Conservation (phyloP, 2,888 invertebrate species). For the Oithona nana region DNA sequence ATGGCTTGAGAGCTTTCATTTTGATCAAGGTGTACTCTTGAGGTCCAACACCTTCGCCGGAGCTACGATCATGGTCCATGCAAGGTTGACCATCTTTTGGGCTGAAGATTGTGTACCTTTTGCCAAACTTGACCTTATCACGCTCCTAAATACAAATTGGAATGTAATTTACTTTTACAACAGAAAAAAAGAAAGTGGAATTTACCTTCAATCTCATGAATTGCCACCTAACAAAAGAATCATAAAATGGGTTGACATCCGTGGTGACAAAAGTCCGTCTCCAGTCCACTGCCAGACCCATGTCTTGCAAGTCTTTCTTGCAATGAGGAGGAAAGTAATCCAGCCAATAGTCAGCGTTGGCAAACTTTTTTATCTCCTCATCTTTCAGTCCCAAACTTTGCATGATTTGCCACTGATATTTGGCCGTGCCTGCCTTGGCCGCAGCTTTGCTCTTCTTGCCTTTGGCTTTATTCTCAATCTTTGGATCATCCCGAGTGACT, state of each 20-base stretch:
- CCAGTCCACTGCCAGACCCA: slow-evolving; percentile 66
- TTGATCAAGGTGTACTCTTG: slow-evolving; percentile 96
- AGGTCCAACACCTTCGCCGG: slow-evolving; percentile 92
- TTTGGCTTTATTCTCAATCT: slow-evolving; percentile 65
- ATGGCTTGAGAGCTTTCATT: slow-evolving; percentile 43
- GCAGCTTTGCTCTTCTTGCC: slow-evolving; percentile 90
- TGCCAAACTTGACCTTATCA: slow-evolving; percentile 87
- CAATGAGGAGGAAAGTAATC: slow-evolving; percentile 86
- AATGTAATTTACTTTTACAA: background rate
- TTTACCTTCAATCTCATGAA: slow-evolving; percentile 59
- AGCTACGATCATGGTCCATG: slow-evolving; percentile 95
- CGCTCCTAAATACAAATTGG: slow-evolving; percentile 41
- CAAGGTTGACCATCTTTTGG: slow-evolving; percentile 81
- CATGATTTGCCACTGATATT: slow-evolving; percentile 99
- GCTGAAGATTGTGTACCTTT: slow-evolving; percentile 35
- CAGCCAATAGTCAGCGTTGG: slow-evolving; percentile 80
- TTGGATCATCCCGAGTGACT: slow-evolving; percentile 31
- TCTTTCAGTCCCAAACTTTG: slow-evolving; percentile 66
- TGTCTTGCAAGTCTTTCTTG: slow-evolving; percentile 24
- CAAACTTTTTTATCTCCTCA: slow-evolving; percentile 80
- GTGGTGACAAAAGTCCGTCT: slow-evolving; percentile 94
- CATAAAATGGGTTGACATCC: slow-evolving; percentile 89
- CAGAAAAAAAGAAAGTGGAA: too few species aligned
- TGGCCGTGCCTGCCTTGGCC: slow-evolving; percentile 69
- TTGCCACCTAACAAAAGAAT: slow-evolving; percentile 96